Conservation (phyloP, 2,888 invertebrate species). For the Heliconius charithonia region DNA sequence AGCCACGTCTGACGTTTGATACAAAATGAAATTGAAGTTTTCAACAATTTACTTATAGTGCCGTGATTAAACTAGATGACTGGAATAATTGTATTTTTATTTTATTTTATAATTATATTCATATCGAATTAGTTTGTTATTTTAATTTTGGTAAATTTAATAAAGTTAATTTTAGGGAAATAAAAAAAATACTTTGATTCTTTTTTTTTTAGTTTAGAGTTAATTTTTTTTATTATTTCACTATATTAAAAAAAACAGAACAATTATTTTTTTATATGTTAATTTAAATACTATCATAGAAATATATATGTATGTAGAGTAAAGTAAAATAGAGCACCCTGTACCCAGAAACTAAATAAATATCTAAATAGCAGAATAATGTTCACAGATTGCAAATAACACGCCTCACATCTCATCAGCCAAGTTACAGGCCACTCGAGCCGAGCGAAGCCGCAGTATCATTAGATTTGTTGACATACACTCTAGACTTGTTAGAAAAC, state of each 20-base stretch:
- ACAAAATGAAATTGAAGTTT: background rate
- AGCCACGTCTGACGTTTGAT: conserved; percentile 31
- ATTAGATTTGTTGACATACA: conserved; percentile 1
- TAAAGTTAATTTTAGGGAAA: too few species aligned
- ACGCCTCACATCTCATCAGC: conserved; percentile 29
- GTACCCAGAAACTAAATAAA: background rate
- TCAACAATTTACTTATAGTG: background rate
- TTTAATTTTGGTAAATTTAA: background rate
- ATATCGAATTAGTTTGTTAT: background rate
- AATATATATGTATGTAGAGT: too few species aligned
- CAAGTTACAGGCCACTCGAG: conserved; percentile 13
- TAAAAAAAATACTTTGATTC: too few species aligned
- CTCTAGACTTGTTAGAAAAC: conserved; percentile 10
- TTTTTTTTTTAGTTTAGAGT: too few species aligned
- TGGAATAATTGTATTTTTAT: background rate
- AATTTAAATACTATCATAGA: too few species aligned
- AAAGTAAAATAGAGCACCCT: background rate
- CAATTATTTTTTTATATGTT: too few species aligned
- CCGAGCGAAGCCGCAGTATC: conserved; percentile 19
- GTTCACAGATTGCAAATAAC: conserved; percentile 43
- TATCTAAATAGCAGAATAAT: conserved; percentile 29
- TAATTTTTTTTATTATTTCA: too few species aligned
- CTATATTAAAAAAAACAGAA: too few species aligned
- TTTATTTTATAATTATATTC: background rate
- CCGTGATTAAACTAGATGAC: background rate